Base-by-base conservation (phyloP, 1,140 invertebrate species). In the Zaprionus nigranus region DNA sequence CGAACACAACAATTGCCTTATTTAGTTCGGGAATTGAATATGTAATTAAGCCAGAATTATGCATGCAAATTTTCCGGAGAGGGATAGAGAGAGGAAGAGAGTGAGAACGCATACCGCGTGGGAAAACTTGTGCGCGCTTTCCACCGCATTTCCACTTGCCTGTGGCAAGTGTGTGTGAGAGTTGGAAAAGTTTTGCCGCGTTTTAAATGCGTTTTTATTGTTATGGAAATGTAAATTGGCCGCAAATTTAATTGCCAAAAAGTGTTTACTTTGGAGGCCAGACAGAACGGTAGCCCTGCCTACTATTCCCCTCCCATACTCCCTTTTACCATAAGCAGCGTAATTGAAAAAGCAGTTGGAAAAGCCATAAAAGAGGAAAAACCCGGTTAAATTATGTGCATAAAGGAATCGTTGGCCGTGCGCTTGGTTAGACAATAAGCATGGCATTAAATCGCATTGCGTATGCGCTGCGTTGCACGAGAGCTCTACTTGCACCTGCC, bases 221-320 rank as follows among this genome's bases (percentile, higher is more conserved):
- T 81, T 81, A 85, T 84, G 74, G 63, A 79, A 81, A 84, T 90
- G 53, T 73, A 78, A 46, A 86, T 80, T 87, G 81, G 62, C 60
- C 59, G 70, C 46, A 70, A 81, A 75, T 78, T 88, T 84, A 87
- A 87, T 87, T 88, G 82, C 71, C 81, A 88, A 83, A 86, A 88
- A 83, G 70, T 83, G 80, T 88, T 84, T 88, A 73, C 70, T 78
- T 75, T 88, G 62, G n/a, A 71, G 36, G 30, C 26, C 60, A 57
- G 40, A 43, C 40, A 17, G n/a, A 43, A 43, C 36, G 36, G 22
- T 34, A 30, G 13, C 34, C n/a, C n/a, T 2, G n/a, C 40, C 9
- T 34, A 11, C 30, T 30, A 0, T 7, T 7, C 2, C 2, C 7
- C 40, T 1, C 40, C 6, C n/a, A n/a, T 3, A 5, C 5, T 15